Base-by-base conservation (phyloP, 2,113 vertebrate species). In the Typhlomys cinereus region DNA sequence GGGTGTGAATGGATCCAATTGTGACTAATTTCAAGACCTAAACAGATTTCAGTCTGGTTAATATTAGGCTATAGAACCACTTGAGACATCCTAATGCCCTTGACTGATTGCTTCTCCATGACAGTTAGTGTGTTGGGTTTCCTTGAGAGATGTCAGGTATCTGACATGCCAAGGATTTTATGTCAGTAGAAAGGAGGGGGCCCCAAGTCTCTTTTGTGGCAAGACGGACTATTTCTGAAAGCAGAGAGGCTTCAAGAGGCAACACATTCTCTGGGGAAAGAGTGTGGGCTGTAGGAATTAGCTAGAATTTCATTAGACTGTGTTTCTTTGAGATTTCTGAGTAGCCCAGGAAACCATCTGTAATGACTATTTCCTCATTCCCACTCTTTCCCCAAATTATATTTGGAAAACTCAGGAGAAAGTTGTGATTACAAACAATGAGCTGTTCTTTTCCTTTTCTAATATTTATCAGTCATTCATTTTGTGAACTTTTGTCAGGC, bases 11-110 rank as follows among this genome's bases (percentile, higher is more conserved):
- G 91, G 90, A 85, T 89, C 87, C 88, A 96, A 96, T 97, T 96
- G 95, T 92, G 81, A 93, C 96, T 96, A 96, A 97, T 97, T 96
- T 96, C 92, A 95, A 96, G 92, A 96, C 89, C 94, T 96, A 95
- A 96, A 91, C 91, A 95, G 88, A 96, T 96, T 96, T 96, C 89
- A 93, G 92, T 84, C 93, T 95, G 93, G 80, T 96, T 95, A 95
- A 94, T 95, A 94, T 80, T 92, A 87, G 95, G 94, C 95, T 90
- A 79, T 85, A 64, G 91, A 93, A 54, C 89, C 95, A 94, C 93
- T 96, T 90, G 95, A 97, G 96, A 96, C 94, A 94, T 80, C 87
- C 87, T 96, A 90, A 94, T 95, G 89, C 69, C 90, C 88, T 96
- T 17, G 1, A 39, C 94, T 94, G 94, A 52, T 78, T 84, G 88